Base-by-base conservation (phyloP, 2,797 vertebrate species). In the Myripristis murdjan region DNA sequence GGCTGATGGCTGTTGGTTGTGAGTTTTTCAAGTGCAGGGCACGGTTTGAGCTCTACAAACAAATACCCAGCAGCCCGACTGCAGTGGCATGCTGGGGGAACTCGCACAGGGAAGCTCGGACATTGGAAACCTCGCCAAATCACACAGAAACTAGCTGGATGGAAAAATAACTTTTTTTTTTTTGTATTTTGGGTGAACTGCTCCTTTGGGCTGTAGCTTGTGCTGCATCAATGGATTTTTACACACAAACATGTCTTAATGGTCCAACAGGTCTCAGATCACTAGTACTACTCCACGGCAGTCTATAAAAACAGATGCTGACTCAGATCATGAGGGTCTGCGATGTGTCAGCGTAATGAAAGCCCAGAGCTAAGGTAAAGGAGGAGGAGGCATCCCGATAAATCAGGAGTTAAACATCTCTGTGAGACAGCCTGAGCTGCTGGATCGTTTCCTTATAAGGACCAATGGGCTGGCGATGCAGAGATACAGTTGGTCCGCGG, bases 361-460 rank as follows among this genome's bases (percentile, higher is more conserved):
- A 58, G 18, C 33, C 49, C 39, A 72, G 48, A 65, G 56, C 75
- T 68, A 63, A 43, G 39, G 11, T 43, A 43, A 77, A 14, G 59
- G 18, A 37, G 57, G 44, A 66, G 64, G 56, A 70, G 52, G 37
- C 43, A 48, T 48, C n/a, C 23, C 35, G 41, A 77, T 81, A 85
- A 75, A 89, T 83, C 73, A 74, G 44, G 60, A 69, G 64, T 51
- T 56, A 69, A 89, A 77, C 70, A 83, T 66, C 43, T 75, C 68
- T 71, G 54, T 51, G 35, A 72, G 46, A 47, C 47, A 55, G 64
- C 23, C 28, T 7, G 35, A 52, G 12, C 68, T 53, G 77, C 55
- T 73, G 66, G 41, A 77, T 80, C 31, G 35, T 77, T 54, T 59
- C 84, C 85, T 78, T 89, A 84, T 78, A 84, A 81, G 82, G 83